These are phyloP conservation scores for Stichodactyla mertensii DNA, from an alignment of 64 coral and sea anemone species.

Conservation along the genomic window DNA sequence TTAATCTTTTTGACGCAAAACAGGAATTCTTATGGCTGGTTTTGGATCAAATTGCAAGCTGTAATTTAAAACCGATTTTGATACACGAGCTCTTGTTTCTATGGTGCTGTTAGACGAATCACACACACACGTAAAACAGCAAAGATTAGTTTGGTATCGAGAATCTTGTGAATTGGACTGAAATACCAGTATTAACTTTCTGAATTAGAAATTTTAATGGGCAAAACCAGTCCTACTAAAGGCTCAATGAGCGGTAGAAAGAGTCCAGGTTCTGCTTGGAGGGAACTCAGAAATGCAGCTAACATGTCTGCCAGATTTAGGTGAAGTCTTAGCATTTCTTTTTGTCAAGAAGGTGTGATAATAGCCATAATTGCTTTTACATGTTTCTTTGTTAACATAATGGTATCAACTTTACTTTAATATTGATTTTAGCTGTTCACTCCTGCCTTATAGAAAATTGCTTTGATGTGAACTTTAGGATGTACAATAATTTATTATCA, in stretches of 20 bases:
- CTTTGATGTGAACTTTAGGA: no score
- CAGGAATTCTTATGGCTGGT: background rate
- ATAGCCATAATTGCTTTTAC: background rate
- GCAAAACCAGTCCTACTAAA: background rate
- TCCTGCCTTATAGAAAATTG: no score
- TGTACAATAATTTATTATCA: background rate
- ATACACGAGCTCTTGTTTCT: background rate
- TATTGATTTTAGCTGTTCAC: background rate
- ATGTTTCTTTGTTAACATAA: background rate
- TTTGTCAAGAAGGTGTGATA: background rate
- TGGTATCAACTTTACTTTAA: background rate
- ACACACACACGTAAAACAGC: background rate
- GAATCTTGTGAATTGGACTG: background rate
- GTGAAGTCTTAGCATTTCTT: background rate
- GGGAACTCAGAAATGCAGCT: conserved; percentile 49
- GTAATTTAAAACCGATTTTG: background rate
- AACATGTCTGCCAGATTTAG: conserved; percentile 68
- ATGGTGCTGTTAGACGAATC: background rate
- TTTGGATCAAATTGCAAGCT: conserved; percentile 8
- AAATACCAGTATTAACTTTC: background rate
- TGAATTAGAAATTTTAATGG: background rate
- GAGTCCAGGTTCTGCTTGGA: conserved; percentile 45
- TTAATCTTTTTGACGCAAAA: background rate
- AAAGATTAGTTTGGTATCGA: background rate
- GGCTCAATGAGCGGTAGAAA: background rate